Percentiles rank a stretch among this genome's conserved stretches.
Conservation (phyloP, 2,113 vertebrate genomes). For the Thermophis baileyi region DNA sequence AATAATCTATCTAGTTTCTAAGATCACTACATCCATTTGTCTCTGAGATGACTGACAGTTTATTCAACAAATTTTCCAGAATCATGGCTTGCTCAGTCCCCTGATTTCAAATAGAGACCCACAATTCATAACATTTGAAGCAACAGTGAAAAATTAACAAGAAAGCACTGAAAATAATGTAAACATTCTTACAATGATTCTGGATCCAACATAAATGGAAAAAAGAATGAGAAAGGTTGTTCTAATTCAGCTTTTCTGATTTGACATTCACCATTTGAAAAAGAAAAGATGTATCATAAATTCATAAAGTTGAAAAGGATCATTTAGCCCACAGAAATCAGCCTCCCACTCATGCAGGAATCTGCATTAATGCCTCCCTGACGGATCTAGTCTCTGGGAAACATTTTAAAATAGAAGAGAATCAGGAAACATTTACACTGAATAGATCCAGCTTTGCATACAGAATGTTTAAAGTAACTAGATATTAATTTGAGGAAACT, state of each 20-base stretch:
- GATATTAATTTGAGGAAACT: slow-evolving; percentile 42
- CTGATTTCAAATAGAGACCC: background rate
- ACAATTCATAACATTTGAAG: background rate
- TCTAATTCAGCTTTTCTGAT: background rate
- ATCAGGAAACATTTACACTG: slow-evolving; percentile 1
- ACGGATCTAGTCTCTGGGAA: background rate
- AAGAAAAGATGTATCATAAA: background rate
- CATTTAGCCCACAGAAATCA: background rate
- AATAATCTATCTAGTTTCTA: background rate
- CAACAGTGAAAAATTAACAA: background rate
- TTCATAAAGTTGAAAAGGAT: background rate
- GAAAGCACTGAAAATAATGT: background rate
- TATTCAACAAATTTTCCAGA: background rate
- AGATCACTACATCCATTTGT: background rate
- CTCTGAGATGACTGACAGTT: background rate
- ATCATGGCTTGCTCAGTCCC: background rate
- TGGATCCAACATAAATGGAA: background rate
- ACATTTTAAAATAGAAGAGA: background rate
- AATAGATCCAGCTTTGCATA: slow-evolving; percentile 1
- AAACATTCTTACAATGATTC: background rate
- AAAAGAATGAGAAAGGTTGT: background rate
- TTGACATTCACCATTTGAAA: background rate
- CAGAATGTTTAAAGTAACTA: slow-evolving; percentile 34
- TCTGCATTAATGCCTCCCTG: background rate
- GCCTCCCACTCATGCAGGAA: background rate